Percentiles rank a stretch among this genome's conserved stretches.
phyloP scores from a whole-genome alignment of 2,113 vertebrate species.

The Onychostoma macrolepis region DNA sequence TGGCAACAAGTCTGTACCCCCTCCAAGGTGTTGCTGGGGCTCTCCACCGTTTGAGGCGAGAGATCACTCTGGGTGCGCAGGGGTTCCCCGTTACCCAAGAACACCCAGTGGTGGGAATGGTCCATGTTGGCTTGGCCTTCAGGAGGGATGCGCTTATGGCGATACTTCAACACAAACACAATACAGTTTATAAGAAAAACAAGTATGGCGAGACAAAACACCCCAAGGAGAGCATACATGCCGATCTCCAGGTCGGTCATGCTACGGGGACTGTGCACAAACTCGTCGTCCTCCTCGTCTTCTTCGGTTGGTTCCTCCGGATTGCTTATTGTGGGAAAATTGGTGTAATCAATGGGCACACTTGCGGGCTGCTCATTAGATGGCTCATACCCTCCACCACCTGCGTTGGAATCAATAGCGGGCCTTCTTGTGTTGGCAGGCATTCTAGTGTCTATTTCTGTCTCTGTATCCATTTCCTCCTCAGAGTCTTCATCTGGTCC shows the following conservation, averaged over 20 bases:
- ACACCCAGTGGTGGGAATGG: conserved; percentile 99
- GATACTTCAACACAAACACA: conserved; percentile 95
- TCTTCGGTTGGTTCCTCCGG: conserved; percentile 75
- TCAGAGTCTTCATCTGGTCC: conserved; percentile 82
- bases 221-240: conserved; percentile 95
- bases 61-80: conserved; percentile 88
- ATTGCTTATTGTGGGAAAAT: conserved; percentile 87
- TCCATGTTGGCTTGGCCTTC: conserved; percentile 98
- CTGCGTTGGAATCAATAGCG: conserved; percentile 72
- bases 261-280: conserved; percentile 85
- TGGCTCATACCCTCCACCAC: conserved; percentile 69
- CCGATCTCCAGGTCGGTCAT: conserved; percentile 97
- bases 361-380: conserved; percentile 80
- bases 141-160: conserved; percentile 92
- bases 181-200: conserved; percentile 99
- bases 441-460: conserved; percentile 61
- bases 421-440: conserved; percentile 78
- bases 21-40: conserved; percentile 85
- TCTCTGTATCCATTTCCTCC: conserved; percentile 77
- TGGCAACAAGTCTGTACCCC: conserved; percentile 91
- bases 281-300: conserved; percentile 71
- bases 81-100: conserved; percentile 93
- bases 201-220: conserved; percentile 97
- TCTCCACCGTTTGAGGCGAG: conserved; percentile 87
- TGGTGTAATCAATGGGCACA: conserved; percentile 80